A percentile compares a stretch with the other conserved stretches of the same genome.
Evolutionary conservation across 2,888 invertebrate genomes (phyloP).

Genomic region (Heliothis peltigera): DNA sequence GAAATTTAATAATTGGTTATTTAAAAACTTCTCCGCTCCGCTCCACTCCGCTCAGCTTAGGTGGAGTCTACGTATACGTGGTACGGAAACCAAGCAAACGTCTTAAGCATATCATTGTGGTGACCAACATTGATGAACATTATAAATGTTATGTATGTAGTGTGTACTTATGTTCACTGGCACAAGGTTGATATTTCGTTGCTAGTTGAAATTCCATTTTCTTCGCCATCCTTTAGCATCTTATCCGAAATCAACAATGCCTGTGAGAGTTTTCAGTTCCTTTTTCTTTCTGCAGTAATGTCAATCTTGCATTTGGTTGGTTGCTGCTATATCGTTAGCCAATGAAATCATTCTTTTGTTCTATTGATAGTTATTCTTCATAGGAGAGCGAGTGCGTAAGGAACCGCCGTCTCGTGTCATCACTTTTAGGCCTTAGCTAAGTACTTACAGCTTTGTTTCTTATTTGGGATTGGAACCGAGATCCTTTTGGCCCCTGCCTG

Average conservation of each 20-base stretch:
- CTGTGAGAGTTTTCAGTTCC: neutral
- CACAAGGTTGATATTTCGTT: neutral
- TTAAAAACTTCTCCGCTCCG: no score
- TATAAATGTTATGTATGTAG: no score
- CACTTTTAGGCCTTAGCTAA: no score
- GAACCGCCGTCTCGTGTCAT: no score
- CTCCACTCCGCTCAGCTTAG: no score
- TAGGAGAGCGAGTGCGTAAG: no score
- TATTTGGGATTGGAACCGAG: no score
- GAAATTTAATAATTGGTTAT: no score
- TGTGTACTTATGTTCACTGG: neutral
- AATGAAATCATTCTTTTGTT: neutral
- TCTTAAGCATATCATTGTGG: neutral
- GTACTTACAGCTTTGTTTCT: no score
- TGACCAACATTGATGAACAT: no score
- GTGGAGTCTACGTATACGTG: no score
- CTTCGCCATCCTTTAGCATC: neutral
- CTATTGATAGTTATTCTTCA: neutral
- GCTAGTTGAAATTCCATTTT: neutral
- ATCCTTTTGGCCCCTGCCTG: neutral
- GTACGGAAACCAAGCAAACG: neutral
- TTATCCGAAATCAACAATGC: neutral
- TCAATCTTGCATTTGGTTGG: neutral
- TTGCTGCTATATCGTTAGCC: neutral
- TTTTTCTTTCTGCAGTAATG: neutral